phyloP scores from a whole-genome alignment of 2,888 invertebrate genomes.

The Lamproptera curius region DNA sequence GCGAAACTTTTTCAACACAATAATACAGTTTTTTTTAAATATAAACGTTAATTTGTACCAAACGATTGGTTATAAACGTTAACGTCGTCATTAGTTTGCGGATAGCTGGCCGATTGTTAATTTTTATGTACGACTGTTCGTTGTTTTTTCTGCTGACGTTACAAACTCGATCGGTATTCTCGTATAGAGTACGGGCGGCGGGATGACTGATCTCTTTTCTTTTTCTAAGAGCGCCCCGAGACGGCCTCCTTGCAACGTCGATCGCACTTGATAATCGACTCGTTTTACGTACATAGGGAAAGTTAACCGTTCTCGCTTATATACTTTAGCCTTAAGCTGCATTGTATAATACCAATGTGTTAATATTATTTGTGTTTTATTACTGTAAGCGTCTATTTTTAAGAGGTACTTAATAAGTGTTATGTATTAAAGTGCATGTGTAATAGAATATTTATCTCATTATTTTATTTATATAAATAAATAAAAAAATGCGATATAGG shows the following conservation, averaged over 20 bases:
- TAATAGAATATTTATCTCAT: too few relatives aligned
- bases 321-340: too few relatives aligned
- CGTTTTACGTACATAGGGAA: conserved; percentile 34
- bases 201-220: conserved; percentile 78
- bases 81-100: conserved; percentile 7
- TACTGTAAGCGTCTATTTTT: too few relatives aligned
- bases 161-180: conserved; percentile 54
- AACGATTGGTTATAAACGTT: conserved; percentile 17
- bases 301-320: too few relatives aligned
- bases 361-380: too few relatives aligned
- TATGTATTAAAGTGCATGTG: too few relatives aligned
- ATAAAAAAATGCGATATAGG: too few relatives aligned
- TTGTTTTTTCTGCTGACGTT: conserved; percentile 47
- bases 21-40: conserved; percentile 9
- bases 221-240: conserved; percentile 61
- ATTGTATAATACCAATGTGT: too few relatives aligned
- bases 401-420: too few relatives aligned
- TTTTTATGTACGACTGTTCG: conserved; percentile 16
- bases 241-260: conserved; percentile 33
- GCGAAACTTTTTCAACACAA: conserved; percentile 23
- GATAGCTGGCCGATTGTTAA: conserved; percentile 12
- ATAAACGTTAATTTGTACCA: too few relatives aligned
- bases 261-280: conserved; percentile 57
- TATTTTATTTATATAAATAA: too few relatives aligned
- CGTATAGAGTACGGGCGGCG: conserved; percentile 70